These are phyloP conservation scores for Lota lota DNA, from an alignment of 2,113 vertebrate genomes.

Conservation along the genomic window DNA sequence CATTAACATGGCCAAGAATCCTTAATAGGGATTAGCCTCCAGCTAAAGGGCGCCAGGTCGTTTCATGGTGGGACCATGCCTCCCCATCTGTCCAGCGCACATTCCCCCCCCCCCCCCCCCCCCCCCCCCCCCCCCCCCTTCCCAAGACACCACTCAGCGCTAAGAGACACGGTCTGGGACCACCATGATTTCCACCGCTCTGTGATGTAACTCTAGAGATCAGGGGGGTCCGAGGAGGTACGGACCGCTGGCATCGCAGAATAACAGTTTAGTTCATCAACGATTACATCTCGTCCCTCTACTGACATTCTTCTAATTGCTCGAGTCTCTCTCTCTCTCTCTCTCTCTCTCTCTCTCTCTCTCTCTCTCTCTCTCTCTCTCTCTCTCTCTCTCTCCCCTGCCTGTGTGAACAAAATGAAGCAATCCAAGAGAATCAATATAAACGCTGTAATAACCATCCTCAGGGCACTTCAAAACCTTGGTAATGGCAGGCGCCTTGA, in stretches of 20 bases:
- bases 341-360: constrained; percentile 24
- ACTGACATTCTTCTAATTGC: constrained; percentile 46
- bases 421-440: constrained; percentile 68
- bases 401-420: constrained; percentile 68
- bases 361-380: constrained; percentile 29
- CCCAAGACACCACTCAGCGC: not conserved
- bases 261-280: not conserved
- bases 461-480: constrained; percentile 55
- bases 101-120: not conserved
- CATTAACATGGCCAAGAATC: constrained; percentile 78
- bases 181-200: not conserved
- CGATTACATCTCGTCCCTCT: constrained; percentile 24
- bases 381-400: constrained; percentile 32
- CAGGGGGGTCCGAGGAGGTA: constrained; percentile 5
- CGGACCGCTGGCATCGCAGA: not conserved
- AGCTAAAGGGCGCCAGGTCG: constrained; percentile 45
- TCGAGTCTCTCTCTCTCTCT: constrained; percentile 26
- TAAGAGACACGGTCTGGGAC: not conserved
- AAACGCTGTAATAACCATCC: constrained; percentile 75
- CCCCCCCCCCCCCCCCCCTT: not conserved
- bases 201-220: constrained; percentile 13
- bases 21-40: constrained; percentile 78
- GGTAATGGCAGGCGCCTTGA: constrained; percentile 72
- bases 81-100: not conserved
- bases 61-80: constrained; percentile 31